These are phyloP conservation scores for Lepidonotus clava DNA, from an alignment of 2,888 invertebrate species.

Conservation along the genomic window DNA sequence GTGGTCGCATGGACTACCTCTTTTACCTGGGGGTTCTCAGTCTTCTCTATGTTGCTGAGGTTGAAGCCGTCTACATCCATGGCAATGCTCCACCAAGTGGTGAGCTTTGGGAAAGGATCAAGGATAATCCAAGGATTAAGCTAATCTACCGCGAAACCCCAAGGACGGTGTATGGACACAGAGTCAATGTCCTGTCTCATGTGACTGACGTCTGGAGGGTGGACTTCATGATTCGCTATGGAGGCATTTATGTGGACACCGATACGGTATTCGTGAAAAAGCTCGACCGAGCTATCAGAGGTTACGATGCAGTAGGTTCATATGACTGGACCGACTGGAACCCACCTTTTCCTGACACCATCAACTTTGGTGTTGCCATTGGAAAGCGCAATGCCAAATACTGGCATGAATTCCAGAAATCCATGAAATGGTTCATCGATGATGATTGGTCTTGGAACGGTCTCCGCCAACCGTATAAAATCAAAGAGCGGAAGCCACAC, in stretches of 20 bases:
- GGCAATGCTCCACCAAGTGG: constrained; percentile 72
- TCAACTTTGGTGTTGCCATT: constrained; percentile 72
- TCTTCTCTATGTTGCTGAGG: constrained; percentile 70
- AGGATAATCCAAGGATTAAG: constrained; percentile 65
- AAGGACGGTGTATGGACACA: constrained; percentile 65
- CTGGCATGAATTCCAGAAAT: constrained; percentile 67
- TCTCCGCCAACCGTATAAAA: constrained; percentile 66
- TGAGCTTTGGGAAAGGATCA: constrained; percentile 70
- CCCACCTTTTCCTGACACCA: constrained; percentile 70
- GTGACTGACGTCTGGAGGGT: constrained; percentile 77
- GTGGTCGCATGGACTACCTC: constrained; percentile 72
- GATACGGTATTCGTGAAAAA: constrained; percentile 74
- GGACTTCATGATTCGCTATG: constrained; percentile 76
- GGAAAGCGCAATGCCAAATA: constrained; percentile 69
- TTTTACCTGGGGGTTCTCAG: constrained; percentile 76
- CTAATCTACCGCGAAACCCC: constrained; percentile 64
- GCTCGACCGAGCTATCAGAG: constrained; percentile 64
- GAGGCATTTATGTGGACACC: constrained; percentile 78
- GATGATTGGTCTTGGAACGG: constrained; percentile 69
- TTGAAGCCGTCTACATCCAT: constrained; percentile 73
- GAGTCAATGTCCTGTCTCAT: constrained; percentile 72
- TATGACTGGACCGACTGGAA: constrained; percentile 75
- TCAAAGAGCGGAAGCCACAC: constrained; percentile 75
- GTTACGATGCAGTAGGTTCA: constrained; percentile 73
- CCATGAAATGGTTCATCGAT: constrained; percentile 68